Percentiles rank a stretch among this genome's conserved stretches.
Conservation (phyloP, 2,888 invertebrate species). For the Drosophila fulvimacula region DNA sequence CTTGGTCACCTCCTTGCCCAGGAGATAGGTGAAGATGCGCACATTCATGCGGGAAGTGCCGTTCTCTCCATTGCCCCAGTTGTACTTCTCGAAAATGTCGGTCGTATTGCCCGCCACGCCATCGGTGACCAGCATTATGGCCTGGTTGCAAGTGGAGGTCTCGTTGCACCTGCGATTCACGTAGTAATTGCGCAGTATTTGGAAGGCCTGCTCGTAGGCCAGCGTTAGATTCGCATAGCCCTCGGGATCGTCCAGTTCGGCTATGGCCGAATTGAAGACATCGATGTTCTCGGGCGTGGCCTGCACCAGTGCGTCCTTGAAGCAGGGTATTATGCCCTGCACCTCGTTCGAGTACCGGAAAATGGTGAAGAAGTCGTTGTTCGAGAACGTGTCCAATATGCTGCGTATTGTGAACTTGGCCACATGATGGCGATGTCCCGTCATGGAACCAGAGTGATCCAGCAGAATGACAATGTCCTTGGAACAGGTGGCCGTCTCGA, state of each 20-base stretch:
- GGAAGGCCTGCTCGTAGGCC: conserved; percentile 94
- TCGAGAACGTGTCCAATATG: conserved; percentile 96
- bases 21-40: conserved; percentile 96
- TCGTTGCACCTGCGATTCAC: conserved; percentile 86
- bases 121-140: conserved; percentile 98
- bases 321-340: conserved; percentile 92
- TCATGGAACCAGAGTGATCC: conserved; percentile 99
- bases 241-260: conserved; percentile 87
- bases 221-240: conserved; percentile 93
- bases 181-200: conserved; percentile 89
- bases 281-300: conserved; percentile 94
- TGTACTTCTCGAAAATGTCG: conserved; percentile 93
- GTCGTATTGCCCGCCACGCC: conserved; percentile 95
- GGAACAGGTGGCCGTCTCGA: conserved; percentile 98
- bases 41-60: conserved; percentile 91
- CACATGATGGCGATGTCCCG: conserved; percentile 90
- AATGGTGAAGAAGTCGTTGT: conserved; percentile 98
- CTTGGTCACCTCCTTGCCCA: conserved; percentile 97
- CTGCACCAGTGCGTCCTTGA: conserved; percentile 92
- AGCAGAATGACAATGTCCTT: conserved; percentile 98
- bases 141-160: conserved; percentile 92
- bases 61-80: conserved; percentile 87
- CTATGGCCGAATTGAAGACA: conserved; percentile 90
- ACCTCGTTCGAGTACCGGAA: conserved; percentile 91
- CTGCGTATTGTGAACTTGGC: conserved; percentile 94